Conservation (phyloP, 2,797 vertebrate genomes). For the Tinamus major region DNA sequence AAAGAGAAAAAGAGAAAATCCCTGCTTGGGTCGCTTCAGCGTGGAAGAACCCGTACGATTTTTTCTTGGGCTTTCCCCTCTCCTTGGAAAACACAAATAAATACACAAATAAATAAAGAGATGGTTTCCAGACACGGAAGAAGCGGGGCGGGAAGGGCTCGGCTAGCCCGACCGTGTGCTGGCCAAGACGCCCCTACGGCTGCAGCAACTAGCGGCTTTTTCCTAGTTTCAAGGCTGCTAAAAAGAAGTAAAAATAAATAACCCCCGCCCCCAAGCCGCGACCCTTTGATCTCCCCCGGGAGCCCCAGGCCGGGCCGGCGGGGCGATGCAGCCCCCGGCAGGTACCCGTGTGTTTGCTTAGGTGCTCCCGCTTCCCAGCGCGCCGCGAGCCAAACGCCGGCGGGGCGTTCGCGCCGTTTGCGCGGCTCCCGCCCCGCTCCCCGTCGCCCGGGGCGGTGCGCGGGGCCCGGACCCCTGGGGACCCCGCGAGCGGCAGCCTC, state of each 20-base stretch:
- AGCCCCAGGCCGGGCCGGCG: conserved; percentile 49
- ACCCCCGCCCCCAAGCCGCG: background rate
- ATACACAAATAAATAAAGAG: background rate
- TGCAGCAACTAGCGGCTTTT: conserved; percentile 78
- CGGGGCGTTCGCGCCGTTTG: no score
- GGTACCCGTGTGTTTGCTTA: conserved; percentile 92
- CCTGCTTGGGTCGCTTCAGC: background rate
- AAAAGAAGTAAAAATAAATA: background rate
- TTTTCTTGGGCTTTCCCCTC: background rate
- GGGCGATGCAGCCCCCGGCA: conserved; percentile 62
- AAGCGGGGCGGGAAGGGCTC: background rate
- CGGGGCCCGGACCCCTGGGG: no score
- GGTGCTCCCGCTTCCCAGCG: conserved; percentile 87
- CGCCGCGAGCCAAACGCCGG: conserved; percentile 77
- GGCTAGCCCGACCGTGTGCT: conserved; percentile 75
- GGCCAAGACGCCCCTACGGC: conserved; percentile 53
- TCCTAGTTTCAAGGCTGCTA: conserved; percentile 81
- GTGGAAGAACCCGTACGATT: background rate
- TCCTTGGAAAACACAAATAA: background rate
- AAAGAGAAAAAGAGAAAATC: background rate
- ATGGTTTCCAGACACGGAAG: background rate
- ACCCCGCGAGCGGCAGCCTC: conserved; percentile 19
- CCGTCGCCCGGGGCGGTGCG: no score
- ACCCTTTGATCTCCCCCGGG: conserved; percentile 88
- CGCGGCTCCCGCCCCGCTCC: no score